Conservation (phyloP, 2,113 vertebrate genomes). For the Burhinus bistriatus region DNA sequence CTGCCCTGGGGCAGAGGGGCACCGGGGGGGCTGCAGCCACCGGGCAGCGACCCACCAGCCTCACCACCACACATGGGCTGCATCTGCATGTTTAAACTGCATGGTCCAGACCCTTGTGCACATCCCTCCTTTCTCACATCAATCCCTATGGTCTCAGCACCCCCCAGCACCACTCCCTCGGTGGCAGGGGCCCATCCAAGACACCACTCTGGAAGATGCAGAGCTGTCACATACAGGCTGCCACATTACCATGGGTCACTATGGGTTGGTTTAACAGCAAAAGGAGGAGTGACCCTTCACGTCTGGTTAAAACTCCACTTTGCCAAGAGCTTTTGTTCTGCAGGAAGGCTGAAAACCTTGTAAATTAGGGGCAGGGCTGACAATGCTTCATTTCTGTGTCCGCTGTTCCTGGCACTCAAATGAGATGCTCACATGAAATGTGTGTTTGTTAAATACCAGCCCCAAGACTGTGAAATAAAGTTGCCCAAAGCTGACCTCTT, state of each 20-base stretch:
- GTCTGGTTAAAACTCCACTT: not conserved
- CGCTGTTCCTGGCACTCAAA: not conserved
- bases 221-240: not conserved
- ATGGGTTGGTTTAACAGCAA: not conserved
- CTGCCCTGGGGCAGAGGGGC: not conserved
- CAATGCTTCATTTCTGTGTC: not conserved
- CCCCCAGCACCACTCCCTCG: not conserved
- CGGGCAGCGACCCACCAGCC: accelerated
- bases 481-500: not conserved
- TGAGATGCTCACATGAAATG: not conserved
- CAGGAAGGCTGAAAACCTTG: not conserved
- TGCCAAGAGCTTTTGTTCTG: not conserved
- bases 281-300: not conserved
- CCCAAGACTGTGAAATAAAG: not conserved
- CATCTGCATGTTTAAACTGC: accelerated
- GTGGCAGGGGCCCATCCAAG: not conserved
- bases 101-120: accelerated
- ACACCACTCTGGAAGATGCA: not conserved
- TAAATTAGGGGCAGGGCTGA: not conserved
- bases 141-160: accelerated
- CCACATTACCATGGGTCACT: not conserved
- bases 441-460: not conserved
- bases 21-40: not conserved
- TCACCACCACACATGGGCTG: accelerated
- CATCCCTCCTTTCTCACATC: not conserved